Evolutionary conservation across 2,888 invertebrate species (phyloP), one percentile per base, ranked within the genome.

Genomic region (Drosophila leonis): DNA sequence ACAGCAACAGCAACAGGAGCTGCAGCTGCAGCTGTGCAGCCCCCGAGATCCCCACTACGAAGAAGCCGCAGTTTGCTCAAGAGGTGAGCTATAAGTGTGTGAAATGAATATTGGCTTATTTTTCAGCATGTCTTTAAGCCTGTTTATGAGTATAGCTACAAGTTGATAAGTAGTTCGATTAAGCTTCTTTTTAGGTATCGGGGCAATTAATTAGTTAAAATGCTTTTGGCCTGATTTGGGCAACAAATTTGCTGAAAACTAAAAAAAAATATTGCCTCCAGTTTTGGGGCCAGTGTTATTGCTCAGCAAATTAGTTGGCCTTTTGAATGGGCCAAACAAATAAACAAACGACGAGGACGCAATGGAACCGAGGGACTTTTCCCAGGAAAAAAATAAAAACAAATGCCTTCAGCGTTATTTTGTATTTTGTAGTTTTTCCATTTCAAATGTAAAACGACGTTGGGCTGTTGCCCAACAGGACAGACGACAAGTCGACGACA

Each of bases 391-490:
- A 61, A 71, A 66, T 76, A 29, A 46, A 49, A 49, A 49, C 48
- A 49, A 49, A 20, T 33, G 31, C 72, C 68, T 51, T 39, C 31
- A 65, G 82, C 75, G 61, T 63, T 80, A 61, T 67, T 69, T 72
- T 72, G 41, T 63, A 59, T 67, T 80, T 64, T 73, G 76, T 87
- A 82, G 82, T 89, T 86, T 84, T 76, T 74, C 68, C 74, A 82
- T 82, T 89, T 86, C 75, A 77, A 89, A 87, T 87, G 88, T 74
- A 74, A 82, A 87, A 73, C 60, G 73, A 59, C 62, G 44, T 54
- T 55, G 51, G 42, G 49, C 57, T 59, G 44, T 54, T 55, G 51
- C 39, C 46, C 57, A 54, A 57, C 46, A 57, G 48, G 33, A 61
- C 80, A 20, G 49, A 33, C 49, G 27, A 24, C 15, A 20, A 42